Evolutionary conservation across 2,113 vertebrate genomes (phyloP).

Genomic region (Progne subis): DNA sequence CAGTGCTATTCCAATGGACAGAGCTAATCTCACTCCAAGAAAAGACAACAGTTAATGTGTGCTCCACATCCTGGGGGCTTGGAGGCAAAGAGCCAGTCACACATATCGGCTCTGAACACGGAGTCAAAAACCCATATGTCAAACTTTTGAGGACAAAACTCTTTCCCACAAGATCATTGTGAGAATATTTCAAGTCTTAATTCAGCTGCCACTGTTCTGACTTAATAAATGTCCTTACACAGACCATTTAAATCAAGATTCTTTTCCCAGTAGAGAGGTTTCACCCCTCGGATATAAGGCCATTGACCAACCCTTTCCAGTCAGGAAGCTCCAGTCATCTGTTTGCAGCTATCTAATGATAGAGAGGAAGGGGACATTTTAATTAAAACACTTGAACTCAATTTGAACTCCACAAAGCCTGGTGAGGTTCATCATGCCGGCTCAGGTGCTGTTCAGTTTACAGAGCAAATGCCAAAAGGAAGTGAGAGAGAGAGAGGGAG

Average conservation of each 20-base stretch:
- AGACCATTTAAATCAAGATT: neutral
- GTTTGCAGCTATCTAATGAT: conserved; percentile 42
- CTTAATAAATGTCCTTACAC: neutral
- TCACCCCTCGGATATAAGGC: conserved; percentile 39
- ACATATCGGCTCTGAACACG: neutral
- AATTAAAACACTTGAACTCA: conserved; percentile 47
- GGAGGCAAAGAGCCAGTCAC: neutral
- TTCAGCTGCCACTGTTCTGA: neutral
- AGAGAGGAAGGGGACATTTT: conserved; percentile 58
- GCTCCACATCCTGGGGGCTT: neutral
- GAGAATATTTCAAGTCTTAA: neutral
- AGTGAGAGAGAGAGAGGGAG: conserved; percentile 32
- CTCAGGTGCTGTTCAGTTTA: conserved; percentile 54
- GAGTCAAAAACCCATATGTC: neutral
- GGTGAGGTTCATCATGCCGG: neutral
- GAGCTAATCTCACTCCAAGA: neutral
- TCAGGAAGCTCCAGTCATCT: conserved; percentile 57
- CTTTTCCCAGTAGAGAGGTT: conserved; percentile 27
- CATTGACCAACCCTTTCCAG: conserved; percentile 42
- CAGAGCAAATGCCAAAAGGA: conserved; percentile 27
- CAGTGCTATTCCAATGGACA: neutral
- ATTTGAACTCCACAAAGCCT: conserved; percentile 42
- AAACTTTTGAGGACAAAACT: neutral
- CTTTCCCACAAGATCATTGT: neutral
- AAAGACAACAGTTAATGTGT: neutral